These are phyloP conservation scores for Tachyglossus aculeatus DNA, from an alignment of 2,797 vertebrate species.

Conservation along the genomic window DNA sequence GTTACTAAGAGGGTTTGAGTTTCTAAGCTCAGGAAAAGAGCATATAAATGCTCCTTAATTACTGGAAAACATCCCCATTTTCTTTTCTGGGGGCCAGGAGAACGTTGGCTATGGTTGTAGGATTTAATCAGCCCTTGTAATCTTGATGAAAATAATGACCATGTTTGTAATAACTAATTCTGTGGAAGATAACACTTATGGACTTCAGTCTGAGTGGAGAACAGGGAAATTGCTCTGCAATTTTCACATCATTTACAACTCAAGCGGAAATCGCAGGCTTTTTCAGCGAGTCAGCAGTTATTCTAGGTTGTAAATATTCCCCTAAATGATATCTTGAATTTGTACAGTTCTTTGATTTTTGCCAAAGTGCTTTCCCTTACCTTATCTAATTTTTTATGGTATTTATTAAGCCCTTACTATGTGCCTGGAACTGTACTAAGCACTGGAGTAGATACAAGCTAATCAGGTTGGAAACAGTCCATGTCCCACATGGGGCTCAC, in stretches of 20 bases:
- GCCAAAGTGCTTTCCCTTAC: no score
- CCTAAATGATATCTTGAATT: no score
- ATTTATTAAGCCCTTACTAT: no score
- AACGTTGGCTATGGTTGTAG: conserved; percentile 10
- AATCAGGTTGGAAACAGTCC: no score
- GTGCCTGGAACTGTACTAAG: no score
- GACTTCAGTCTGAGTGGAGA: neutral
- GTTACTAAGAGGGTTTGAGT: neutral
- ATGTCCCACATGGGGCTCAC: no score
- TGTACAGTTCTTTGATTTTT: no score
- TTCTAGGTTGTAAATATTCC: neutral
- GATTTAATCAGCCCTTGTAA: neutral
- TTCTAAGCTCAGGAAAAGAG: conserved; percentile 4
- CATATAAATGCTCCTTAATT: conserved; percentile 24
- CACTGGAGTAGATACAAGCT: no score
- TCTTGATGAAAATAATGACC: neutral
- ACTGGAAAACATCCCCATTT: conserved; percentile 36
- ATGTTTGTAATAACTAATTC: conserved; percentile 1
- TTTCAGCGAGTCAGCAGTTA: neutral
- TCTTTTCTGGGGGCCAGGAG: conserved; percentile 9
- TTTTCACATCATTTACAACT: neutral
- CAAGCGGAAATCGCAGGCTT: fast-evolving
- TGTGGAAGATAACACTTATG: neutral
- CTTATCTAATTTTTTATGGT: no score
- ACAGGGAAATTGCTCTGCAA: neutral